These are phyloP conservation scores for Cottus gobio DNA, from an alignment of 2,113 vertebrate species.

Conservation along the genomic window DNA sequence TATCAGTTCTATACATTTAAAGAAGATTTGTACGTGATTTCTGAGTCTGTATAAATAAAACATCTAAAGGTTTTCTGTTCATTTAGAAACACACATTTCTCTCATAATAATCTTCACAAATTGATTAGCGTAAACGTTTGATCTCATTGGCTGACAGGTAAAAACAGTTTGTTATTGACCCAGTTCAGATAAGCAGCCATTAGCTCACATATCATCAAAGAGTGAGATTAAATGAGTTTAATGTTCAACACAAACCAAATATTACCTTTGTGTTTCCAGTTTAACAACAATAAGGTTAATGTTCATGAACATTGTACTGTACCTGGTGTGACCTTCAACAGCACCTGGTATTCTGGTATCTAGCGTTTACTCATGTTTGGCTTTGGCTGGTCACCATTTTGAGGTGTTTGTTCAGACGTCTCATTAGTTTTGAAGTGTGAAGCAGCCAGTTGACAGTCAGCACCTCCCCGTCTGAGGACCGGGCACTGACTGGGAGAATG, in stretches of 20 bases:
- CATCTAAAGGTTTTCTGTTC: background rate
- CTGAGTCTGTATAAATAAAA: background rate
- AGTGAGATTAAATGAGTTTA: conserved; percentile 1
- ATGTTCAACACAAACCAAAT: background rate
- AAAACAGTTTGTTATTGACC: background rate
- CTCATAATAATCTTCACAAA: background rate
- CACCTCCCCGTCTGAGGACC: background rate
- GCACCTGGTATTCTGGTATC: background rate
- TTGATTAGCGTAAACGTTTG: background rate
- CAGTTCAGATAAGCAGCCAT: conserved; percentile 15
- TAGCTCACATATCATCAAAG: conserved; percentile 1
- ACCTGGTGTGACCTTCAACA: background rate
- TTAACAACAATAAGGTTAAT: conserved; percentile 10
- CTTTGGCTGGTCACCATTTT: background rate
- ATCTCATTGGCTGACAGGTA: background rate
- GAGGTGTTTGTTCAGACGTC: background rate
- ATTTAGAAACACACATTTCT: background rate
- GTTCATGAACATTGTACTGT: background rate
- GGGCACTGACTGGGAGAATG: background rate
- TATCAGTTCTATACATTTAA: too few relatives aligned
- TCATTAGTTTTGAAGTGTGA: background rate
- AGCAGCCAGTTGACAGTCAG: background rate
- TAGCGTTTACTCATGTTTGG: background rate
- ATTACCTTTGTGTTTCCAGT: background rate
- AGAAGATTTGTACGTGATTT: background rate